Conservation (phyloP, 2,888 invertebrate species). For the Leucoptera coffeella region DNA sequence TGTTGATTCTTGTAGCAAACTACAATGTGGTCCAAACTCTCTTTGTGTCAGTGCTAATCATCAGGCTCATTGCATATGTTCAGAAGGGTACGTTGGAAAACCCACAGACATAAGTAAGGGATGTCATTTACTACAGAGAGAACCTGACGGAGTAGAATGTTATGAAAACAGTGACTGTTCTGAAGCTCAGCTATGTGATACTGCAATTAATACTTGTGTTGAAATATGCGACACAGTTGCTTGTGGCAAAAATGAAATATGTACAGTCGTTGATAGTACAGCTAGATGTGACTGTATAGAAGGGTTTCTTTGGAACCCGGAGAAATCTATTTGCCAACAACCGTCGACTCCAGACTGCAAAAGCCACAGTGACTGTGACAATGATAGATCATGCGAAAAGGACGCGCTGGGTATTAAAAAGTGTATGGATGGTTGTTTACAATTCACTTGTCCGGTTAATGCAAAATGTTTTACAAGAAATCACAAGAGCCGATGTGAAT, state of each 20-base stretch:
- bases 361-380: constrained; percentile 63
- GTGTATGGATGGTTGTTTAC: constrained; percentile 70
- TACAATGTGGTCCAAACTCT: constrained; percentile 88
- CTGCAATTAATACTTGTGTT: constrained; percentile 63
- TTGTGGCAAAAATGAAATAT: constrained; percentile 78
- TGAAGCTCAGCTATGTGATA: constrained; percentile 63
- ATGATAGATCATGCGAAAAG: constrained; percentile 67
- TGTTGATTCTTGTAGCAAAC: constrained; percentile 79
- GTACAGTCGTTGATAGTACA: constrained; percentile 62
- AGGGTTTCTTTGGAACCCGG: constrained; percentile 78
- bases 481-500: constrained; percentile 77
- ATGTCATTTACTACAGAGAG: constrained; percentile 65
- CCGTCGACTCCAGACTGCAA: constrained; percentile 81
- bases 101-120: constrained; percentile 74
- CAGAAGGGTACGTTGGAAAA: constrained; percentile 75
- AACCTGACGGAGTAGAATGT: constrained; percentile 57
- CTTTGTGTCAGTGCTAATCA: constrained; percentile 80
- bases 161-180: constrained; percentile 65
- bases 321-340: constrained; percentile 75
- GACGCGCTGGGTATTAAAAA: constrained; percentile 81
- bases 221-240: constrained; percentile 75
- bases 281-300: constrained; percentile 76
- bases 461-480: constrained; percentile 70
- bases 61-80: constrained; percentile 79
- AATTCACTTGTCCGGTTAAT: constrained; percentile 79